phyloP scores from a whole-genome alignment of 2,888 invertebrate genomes.

The Venustoraphidia nigricollis region DNA sequence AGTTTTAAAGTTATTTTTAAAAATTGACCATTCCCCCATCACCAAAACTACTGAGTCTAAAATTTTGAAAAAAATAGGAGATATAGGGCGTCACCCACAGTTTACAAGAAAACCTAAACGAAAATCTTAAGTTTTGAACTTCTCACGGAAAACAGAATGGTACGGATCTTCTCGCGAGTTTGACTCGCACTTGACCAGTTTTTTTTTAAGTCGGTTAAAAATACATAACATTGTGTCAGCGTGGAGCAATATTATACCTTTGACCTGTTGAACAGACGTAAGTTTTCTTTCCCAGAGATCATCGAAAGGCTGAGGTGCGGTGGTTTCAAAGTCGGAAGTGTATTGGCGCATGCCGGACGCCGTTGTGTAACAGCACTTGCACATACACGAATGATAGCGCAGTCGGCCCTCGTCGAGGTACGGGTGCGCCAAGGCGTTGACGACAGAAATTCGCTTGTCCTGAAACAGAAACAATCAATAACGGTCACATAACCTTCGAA shows the following conservation, averaged over 20 bases:
- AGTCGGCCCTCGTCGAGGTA: slow-evolving; percentile 96
- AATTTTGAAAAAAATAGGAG: too few species aligned
- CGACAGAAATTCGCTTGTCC: slow-evolving; percentile 88
- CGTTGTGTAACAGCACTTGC: slow-evolving; percentile 88
- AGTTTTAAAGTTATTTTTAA: too few species aligned
- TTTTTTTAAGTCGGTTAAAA: too few species aligned
- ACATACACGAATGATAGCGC: slow-evolving; percentile 99
- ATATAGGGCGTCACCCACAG: too few species aligned
- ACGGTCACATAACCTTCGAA: not conserved
- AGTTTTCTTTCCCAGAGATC: slow-evolving; percentile 95
- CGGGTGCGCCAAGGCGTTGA: slow-evolving; percentile 90
- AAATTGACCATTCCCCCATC: too few species aligned
- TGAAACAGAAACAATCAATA: slow-evolving; percentile 22
- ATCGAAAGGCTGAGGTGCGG: slow-evolving; percentile 81
- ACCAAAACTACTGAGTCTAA: too few species aligned
- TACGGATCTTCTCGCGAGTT: too few species aligned
- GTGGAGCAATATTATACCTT: slow-evolving; percentile 45
- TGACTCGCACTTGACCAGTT: too few species aligned
- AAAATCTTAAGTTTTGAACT: too few species aligned
- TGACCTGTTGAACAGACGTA: slow-evolving; percentile 82
- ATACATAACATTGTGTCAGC: too few species aligned
- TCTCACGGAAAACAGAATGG: too few species aligned
- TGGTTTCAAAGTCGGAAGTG: slow-evolving; percentile 82
- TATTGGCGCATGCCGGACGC: slow-evolving; percentile 70
- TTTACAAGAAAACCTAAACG: too few species aligned